Evolutionary conservation across 2,113 vertebrate species (phyloP).

Genomic region (Anseranas semipalmata): DNA sequence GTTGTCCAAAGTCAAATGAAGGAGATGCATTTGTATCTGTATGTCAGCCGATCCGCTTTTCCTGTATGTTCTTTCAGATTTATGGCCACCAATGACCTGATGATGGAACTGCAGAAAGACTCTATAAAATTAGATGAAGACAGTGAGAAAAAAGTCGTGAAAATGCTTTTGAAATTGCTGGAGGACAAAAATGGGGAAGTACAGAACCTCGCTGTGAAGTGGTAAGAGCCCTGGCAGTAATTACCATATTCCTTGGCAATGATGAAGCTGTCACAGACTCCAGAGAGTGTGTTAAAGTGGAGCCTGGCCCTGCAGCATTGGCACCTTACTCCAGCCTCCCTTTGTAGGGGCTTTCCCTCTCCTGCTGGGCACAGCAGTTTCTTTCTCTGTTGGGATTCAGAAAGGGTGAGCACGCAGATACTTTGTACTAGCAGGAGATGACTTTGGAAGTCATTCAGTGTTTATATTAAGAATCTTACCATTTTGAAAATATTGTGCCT

Average conservation of each 20-base stretch:
- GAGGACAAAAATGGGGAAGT: slow-evolving; percentile 97
- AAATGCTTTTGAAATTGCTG: slow-evolving; percentile 89
- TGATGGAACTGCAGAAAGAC: slow-evolving; percentile 95
- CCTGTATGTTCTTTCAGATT: slow-evolving; percentile 76
- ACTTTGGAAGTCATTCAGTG: neutral
- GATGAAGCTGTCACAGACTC: neutral
- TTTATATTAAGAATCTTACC: neutral
- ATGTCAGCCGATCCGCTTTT: neutral
- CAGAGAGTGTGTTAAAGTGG: accelerated
- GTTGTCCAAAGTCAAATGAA: neutral
- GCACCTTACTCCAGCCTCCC: neutral
- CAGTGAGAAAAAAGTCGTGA: slow-evolving; percentile 92
- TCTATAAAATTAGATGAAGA: slow-evolving; percentile 96
- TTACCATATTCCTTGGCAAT: neutral
- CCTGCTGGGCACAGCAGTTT: neutral
- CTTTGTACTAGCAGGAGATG: neutral
- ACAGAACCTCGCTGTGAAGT: slow-evolving; percentile 95
- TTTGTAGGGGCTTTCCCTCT: neutral
- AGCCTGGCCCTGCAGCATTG: neutral
- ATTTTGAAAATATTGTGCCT: accelerated
- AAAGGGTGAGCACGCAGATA: neutral
- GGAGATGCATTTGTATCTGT: neutral
- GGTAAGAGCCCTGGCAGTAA: slow-evolving; percentile 73
- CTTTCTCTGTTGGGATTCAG: too few species aligned
- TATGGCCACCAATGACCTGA: slow-evolving; percentile 97